Percentiles rank a stretch among this genome's conserved stretches.
These are phyloP conservation scores for Ascaphus truei DNA, from an alignment of 2,113 vertebrate genomes.

Conservation along the genomic window DNA sequence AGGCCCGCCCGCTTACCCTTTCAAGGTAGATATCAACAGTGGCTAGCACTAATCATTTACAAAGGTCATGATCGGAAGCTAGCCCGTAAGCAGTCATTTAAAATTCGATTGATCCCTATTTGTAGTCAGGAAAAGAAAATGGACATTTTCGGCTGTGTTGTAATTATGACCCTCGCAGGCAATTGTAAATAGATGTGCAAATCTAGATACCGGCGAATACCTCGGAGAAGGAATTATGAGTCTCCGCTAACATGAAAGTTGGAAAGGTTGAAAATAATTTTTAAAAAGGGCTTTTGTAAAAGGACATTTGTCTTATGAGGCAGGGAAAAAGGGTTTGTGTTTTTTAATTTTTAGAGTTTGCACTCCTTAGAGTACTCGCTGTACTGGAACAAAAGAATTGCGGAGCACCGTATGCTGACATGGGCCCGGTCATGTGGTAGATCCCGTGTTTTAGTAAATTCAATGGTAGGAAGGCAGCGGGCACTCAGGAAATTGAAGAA, in stretches of 20 bases:
- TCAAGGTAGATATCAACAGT: constrained; percentile 70
- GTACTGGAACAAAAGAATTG: too few relatives aligned
- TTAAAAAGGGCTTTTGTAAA: constrained; percentile 45
- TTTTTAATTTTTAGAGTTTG: too few relatives aligned
- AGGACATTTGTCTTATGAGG: background rate
- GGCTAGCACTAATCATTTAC: constrained; percentile 85
- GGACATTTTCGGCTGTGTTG: constrained; percentile 77
- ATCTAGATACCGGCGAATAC: constrained; percentile 65
- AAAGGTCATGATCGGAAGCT: constrained; percentile 85
- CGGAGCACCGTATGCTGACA: too few relatives aligned
- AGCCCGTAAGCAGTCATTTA: constrained; percentile 75
- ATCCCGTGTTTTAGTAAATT: too few relatives aligned
- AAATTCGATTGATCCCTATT: constrained; percentile 85
- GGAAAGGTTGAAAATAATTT: constrained; percentile 75
- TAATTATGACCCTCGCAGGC: constrained; percentile 79
- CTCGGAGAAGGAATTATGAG: constrained; percentile 71
- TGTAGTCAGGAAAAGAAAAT: constrained; percentile 79
- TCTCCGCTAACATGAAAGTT: constrained; percentile 51
- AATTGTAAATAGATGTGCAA: constrained; percentile 75
- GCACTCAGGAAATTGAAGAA: too few relatives aligned
- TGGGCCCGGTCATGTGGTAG: too few relatives aligned
- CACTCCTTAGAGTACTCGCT: too few relatives aligned
- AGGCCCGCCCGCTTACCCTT: constrained; percentile 72
- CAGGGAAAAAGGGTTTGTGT: too few relatives aligned
- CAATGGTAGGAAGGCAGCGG: too few relatives aligned